Base-by-base conservation (phyloP, 2,113 vertebrate genomes). In the Sylvietta virens region DNA sequence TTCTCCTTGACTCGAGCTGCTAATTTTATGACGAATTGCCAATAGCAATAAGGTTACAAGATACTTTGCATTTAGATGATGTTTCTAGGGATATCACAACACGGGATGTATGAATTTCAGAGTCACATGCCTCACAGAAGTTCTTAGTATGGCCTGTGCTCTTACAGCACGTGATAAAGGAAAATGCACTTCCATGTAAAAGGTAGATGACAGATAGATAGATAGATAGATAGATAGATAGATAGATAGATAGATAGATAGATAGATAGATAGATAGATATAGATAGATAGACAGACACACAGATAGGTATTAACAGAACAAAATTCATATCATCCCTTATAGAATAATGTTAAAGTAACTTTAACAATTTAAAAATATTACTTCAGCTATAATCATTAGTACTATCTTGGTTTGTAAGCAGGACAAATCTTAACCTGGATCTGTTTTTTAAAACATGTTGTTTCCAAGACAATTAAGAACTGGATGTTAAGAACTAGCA, bases 61-160 rank as follows among this genome's bases (percentile, higher is more conserved):
- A 58, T 64, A 83, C 81, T 94, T 90, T 87, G 47, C 88, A 93
- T 92, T 95, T 92, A 94, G 54, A 86, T 94, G 72, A 70, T 65
- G 35, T 73, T 94, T 85, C 35, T 76, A 90, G 47, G 51, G 58
- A 10, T 81, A 89, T 48, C 51, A 48, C 57, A 86, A 61, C 33
- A 39, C 16, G 70, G 40, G 39, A 92, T 61, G 23, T 51, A 90
- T 54, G 54, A 86, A 93, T 87, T 87, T 93, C 70, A 47, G 65
- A 80, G 42, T 65, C 39, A 8, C 27, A 24, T 28, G 81, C 87
- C 67, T 74, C 86, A 70, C 21, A 78, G 67, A 84, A 65, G 40
- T 83, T 95, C 67, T 90, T 60, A 83, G 39, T 76, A 65, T 23
- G 57, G 50, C 26, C 74, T 66, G 33, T 69, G 62, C 61, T 94